Percentiles rank a stretch among this genome's conserved stretches.
phyloP scores from a whole-genome alignment of 2,113 vertebrate species.

The Plecotus auritus region DNA sequence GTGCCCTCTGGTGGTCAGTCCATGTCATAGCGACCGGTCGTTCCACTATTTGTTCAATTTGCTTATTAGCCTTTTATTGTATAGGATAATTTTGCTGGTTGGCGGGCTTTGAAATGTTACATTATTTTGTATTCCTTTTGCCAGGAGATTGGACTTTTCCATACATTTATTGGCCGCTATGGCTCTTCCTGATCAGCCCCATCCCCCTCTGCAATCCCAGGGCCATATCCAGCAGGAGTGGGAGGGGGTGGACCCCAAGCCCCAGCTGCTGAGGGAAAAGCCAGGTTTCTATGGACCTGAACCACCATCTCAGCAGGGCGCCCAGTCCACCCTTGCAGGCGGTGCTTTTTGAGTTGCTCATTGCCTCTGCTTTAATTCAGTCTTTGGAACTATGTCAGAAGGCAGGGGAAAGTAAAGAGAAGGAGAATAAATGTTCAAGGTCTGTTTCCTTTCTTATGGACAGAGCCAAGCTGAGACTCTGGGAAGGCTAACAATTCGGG shows the following conservation, averaged over 20 bases:
- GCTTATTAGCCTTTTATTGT: too few species aligned
- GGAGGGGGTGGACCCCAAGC: background rate
- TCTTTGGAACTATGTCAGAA: background rate
- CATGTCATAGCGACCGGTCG: too few species aligned
- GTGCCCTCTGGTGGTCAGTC: too few species aligned
- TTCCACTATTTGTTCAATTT: too few species aligned
- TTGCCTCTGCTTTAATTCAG: background rate
- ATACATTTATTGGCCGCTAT: background rate
- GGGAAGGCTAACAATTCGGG: background rate
- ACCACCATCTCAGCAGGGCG: background rate
- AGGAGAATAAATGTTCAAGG: background rate
- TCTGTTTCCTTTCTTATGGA: background rate
- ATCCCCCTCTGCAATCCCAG: fast-evolving
- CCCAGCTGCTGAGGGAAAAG: background rate
- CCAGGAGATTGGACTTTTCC: background rate
- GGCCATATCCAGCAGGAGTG: too few species aligned
- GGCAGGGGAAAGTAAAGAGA: background rate
- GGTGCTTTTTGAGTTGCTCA: background rate
- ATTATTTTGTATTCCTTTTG: background rate
- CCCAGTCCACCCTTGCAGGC: background rate
- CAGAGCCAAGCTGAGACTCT: background rate
- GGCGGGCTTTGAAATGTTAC: background rate
- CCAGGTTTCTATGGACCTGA: background rate
- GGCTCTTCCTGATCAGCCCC: background rate
- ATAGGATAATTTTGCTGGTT: background rate